Evolutionary conservation across 2,888 invertebrate species (phyloP).

Genomic region (Lasioglossum vierecki): DNA sequence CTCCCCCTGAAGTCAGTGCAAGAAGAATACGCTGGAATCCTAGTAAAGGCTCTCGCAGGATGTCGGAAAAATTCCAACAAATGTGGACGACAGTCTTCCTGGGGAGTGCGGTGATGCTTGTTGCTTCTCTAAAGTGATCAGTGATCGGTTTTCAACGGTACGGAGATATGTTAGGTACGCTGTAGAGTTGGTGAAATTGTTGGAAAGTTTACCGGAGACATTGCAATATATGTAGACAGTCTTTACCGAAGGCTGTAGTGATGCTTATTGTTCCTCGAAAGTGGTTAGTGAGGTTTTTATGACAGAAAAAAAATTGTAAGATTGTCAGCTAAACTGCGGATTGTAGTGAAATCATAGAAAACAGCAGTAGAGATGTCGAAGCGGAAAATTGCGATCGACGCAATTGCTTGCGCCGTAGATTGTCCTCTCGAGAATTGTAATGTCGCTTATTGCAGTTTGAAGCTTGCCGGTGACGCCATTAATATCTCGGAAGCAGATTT

Average conservation of each 20-base stretch:
- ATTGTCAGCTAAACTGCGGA: not conserved
- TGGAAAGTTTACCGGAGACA: not conserved
- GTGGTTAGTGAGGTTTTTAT: not conserved
- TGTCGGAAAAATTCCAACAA: not conserved
- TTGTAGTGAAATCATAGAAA: not conserved
- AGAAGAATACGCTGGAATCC: not conserved
- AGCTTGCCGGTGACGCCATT: not conserved
- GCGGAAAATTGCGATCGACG: not conserved
- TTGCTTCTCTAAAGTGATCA: not conserved
- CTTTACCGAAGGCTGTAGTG: not conserved
- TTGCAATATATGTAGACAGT: not conserved
- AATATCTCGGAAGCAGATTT: not conserved
- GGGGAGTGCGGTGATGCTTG: not conserved
- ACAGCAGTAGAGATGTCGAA: not conserved
- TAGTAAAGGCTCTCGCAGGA: not conserved
- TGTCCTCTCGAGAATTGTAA: not conserved
- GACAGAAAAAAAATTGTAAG: not conserved
- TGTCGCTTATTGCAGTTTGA: not conserved
- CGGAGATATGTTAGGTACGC: not conserved
- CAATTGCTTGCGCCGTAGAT: not conserved
- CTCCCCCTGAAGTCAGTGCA: not conserved
- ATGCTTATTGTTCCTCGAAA: not conserved
- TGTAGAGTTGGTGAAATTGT: too few species aligned
- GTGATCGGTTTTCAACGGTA: not conserved
- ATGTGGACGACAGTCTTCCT: not conserved